Evolutionary conservation across 2,888 invertebrate species (phyloP).

Genomic region (Monochamus alternatus): DNA sequence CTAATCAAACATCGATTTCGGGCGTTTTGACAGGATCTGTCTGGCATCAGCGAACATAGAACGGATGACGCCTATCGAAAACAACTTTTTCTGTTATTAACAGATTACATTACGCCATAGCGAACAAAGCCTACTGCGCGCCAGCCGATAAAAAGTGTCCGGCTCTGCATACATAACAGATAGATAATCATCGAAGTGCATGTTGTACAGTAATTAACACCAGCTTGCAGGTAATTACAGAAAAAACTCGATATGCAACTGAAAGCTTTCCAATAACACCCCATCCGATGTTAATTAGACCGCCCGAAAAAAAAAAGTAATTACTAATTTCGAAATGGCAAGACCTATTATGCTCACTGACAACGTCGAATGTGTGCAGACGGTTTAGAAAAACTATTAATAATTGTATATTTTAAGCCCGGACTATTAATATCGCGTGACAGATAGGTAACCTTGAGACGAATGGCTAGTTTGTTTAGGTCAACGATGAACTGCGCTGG

Average conservation of each 20-base stretch:
- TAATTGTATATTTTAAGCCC: background rate
- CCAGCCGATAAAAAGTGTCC: background rate
- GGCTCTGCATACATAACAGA: background rate
- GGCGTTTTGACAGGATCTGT: too few relatives aligned
- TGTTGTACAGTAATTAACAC: background rate
- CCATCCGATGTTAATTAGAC: background rate
- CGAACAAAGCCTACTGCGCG: too few relatives aligned
- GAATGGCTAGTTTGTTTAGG: background rate
- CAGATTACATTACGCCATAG: too few relatives aligned
- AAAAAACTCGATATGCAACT: constrained; percentile 5
- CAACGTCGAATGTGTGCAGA: background rate
- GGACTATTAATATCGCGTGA: background rate
- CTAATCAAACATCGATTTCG: too few relatives aligned
- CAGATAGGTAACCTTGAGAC: background rate
- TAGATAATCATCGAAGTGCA: constrained; percentile 4
- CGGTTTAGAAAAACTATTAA: background rate
- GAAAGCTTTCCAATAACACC: constrained; percentile 3
- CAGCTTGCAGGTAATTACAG: background rate
- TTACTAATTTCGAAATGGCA: constrained; percentile 4
- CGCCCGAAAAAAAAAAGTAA: background rate
- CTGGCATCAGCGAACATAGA: too few relatives aligned
- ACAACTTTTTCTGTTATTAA: too few relatives aligned
- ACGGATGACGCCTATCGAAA: too few relatives aligned
- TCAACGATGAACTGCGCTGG: too few relatives aligned
- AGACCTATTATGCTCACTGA: background rate